phyloP scores from a whole-genome alignment of 2,888 invertebrate genomes.

The Cotesia congregata region DNA sequence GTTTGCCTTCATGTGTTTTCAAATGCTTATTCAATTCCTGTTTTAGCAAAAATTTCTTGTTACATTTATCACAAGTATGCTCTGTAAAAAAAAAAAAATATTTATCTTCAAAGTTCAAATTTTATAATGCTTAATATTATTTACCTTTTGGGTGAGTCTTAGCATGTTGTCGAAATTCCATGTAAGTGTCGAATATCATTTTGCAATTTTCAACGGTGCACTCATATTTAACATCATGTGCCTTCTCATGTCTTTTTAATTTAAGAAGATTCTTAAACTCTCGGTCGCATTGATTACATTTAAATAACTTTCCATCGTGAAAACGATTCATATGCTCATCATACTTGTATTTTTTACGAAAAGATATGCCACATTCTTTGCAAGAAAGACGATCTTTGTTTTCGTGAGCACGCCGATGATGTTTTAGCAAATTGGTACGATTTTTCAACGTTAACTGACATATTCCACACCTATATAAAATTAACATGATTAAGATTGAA shows the following conservation, averaged over 20 bases:
- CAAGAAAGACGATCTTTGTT: constrained; percentile 68
- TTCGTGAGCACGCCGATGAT: constrained; percentile 72
- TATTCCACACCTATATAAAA: constrained; percentile 55
- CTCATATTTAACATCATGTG: constrained; percentile 62
- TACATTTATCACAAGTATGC: constrained; percentile 42
- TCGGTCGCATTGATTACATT: constrained; percentile 73
- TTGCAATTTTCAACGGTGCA: constrained; percentile 72
- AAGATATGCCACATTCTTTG: constrained; percentile 71
- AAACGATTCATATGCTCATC: constrained; percentile 72
- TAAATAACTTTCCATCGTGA: constrained; percentile 72
- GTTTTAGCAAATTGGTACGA: constrained; percentile 74
- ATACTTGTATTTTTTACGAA: constrained; percentile 74
- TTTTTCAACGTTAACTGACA: constrained; percentile 73
- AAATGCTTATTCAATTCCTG: constrained; percentile 49
- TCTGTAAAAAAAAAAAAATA: background rate
- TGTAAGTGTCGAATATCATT: constrained; percentile 71
- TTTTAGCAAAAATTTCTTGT: constrained; percentile 54
- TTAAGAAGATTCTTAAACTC: constrained; percentile 71
- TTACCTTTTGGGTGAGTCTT: constrained; percentile 67
- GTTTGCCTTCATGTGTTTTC: constrained; percentile 54
- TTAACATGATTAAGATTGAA: background rate
- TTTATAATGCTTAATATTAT: too few species aligned
- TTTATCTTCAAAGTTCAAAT: too few species aligned
- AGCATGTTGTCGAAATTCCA: constrained; percentile 71
- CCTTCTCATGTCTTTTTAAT: constrained; percentile 71